Evolutionary conservation across 2,797 vertebrate genomes (phyloP).

Genomic region (Amniataba percoides): DNA sequence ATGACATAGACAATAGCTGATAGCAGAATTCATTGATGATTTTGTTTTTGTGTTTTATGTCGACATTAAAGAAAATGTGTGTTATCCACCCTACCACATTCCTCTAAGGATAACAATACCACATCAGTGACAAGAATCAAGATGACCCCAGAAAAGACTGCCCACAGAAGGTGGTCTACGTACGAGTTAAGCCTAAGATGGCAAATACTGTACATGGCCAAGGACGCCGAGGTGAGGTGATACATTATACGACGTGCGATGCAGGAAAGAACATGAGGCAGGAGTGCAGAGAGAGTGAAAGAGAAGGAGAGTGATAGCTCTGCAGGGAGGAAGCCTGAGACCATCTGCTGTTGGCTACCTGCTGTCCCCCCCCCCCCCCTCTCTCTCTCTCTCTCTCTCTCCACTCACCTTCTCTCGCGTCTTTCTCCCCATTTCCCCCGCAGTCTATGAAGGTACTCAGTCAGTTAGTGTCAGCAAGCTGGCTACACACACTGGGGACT

Average conservation of each 20-base stretch:
- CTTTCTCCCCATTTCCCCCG: conserved; percentile 53
- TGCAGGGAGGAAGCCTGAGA: conserved; percentile 78
- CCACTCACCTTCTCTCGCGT: conserved; percentile 66
- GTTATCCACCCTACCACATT: conserved; percentile 9
- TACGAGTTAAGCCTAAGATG: conserved; percentile 31
- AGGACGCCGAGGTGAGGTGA: conserved; percentile 70
- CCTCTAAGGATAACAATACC: neutral
- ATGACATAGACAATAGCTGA: too few relatives aligned
- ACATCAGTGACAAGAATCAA: neutral
- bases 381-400: too few relatives aligned
- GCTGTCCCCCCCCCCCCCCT: conserved; percentile 74
- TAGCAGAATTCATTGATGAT: neutral
- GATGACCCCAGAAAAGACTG: neutral
- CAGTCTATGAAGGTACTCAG: conserved; percentile 69
- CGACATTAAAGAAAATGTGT: conserved; percentile 5
- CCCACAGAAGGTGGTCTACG: conserved; percentile 23
- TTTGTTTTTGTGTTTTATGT: conserved; percentile 5
- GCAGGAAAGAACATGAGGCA: conserved; percentile 63
- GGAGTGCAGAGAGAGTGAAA: conserved; percentile 53
- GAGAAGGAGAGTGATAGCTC: conserved; percentile 76
- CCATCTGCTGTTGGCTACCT: conserved; percentile 83
- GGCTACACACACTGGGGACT: conserved; percentile 39
- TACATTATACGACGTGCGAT: conserved; percentile 69
- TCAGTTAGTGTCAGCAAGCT: conserved; percentile 60
- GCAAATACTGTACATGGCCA: conserved; percentile 62